phyloP scores from a whole-genome alignment of 2,113 vertebrate genomes.

The Miniopterus natalensis region DNA sequence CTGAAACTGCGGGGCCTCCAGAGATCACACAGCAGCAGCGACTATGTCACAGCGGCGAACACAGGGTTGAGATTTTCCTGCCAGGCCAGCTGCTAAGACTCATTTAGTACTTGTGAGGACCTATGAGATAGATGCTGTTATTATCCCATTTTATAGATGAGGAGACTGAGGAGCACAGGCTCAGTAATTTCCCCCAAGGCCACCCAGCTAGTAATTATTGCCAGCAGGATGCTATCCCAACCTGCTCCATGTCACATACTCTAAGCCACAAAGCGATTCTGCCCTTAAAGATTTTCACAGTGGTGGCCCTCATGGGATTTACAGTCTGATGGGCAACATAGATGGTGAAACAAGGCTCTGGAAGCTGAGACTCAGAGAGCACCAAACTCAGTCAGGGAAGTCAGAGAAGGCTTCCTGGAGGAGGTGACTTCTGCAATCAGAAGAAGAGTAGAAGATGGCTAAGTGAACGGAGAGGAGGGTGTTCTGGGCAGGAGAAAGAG shows the following conservation, averaged over 20 bases:
- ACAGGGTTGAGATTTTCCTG: not conserved
- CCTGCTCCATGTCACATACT: accelerated
- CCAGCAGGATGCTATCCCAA: not conserved
- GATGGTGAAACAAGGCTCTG: not conserved
- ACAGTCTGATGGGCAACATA: too few relatives aligned
- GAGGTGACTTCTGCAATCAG: too few relatives aligned
- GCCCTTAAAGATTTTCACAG: not conserved
- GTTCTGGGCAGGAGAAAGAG: not conserved
- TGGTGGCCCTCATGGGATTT: not conserved
- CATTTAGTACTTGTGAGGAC: not conserved
- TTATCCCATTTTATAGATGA: not conserved
- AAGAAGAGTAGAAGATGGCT: not conserved
- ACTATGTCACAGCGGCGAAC: accelerated
- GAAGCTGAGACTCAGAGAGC: not conserved
- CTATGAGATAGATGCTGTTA: accelerated
- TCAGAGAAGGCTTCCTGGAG: not conserved
- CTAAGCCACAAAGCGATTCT: not conserved
- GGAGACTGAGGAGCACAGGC: not conserved
- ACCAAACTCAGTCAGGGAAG: not conserved
- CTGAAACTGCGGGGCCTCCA: not conserved
- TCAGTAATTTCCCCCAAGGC: not conserved
- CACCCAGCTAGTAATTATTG: not conserved
- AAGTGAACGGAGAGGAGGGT: not conserved
- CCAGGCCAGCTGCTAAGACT: not conserved
- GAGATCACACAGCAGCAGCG: accelerated